Percentiles rank a stretch among this genome's conserved stretches.
Conservation (phyloP, 2,888 invertebrate genomes). For the Plemyria rubiginata region DNA sequence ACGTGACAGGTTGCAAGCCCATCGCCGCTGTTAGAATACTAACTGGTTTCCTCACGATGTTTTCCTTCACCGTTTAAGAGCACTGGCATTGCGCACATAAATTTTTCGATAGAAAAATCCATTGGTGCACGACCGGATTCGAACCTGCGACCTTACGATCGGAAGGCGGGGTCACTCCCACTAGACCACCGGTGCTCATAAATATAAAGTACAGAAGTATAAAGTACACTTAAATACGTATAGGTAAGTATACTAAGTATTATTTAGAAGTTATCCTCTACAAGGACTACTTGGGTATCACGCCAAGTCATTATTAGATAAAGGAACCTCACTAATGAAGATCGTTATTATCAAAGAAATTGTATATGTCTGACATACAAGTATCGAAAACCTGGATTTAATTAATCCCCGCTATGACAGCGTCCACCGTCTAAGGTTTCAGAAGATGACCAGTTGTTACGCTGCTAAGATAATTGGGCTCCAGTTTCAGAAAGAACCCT, state of each 20-base stretch:
- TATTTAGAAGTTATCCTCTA: neutral
- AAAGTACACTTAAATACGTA: too few relatives aligned
- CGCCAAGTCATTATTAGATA: conserved; percentile 13
- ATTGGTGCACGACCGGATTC: too few relatives aligned
- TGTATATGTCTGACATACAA: conserved; percentile 71
- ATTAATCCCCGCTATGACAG: conserved; percentile 42
- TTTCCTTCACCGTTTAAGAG: too few relatives aligned
- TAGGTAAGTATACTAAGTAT: neutral
- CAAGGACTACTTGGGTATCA: conserved; percentile 11
- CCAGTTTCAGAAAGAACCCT: conserved; percentile 61
- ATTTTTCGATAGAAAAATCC: too few relatives aligned
- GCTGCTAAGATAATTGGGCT: conserved; percentile 67
- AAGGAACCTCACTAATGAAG: conserved; percentile 50
- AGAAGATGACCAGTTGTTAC: conserved; percentile 66
- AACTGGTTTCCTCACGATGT: too few relatives aligned
- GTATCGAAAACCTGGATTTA: conserved; percentile 60
- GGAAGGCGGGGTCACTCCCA: too few relatives aligned
- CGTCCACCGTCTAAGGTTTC: conserved; percentile 62
- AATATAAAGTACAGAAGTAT: too few relatives aligned
- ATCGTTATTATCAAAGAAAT: conserved; percentile 69
- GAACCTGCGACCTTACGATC: too few relatives aligned
- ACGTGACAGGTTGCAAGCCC: too few relatives aligned
- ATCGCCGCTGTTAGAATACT: too few relatives aligned
- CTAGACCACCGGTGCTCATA: too few relatives aligned
- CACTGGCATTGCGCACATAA: too few relatives aligned